Conservation (phyloP, 2,797 vertebrate species). For the Poecilia wingei region DNA sequence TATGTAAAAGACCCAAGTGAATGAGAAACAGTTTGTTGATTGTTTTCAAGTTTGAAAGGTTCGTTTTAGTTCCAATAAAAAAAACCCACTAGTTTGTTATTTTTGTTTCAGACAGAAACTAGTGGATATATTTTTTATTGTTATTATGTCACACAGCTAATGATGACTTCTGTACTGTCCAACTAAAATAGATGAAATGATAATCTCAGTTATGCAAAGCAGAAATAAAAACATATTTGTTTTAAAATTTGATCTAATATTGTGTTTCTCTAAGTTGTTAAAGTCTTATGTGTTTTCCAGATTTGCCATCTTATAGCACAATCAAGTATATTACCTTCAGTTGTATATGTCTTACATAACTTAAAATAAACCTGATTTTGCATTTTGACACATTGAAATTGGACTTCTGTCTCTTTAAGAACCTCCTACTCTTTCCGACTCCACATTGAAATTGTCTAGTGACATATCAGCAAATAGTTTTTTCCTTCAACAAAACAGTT, state of each 20-base stretch:
- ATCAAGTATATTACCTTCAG: no score
- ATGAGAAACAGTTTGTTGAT: background rate
- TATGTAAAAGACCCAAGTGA: background rate
- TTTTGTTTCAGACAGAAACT: background rate
- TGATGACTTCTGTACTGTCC: background rate
- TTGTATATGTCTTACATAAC: no score
- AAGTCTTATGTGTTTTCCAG: background rate
- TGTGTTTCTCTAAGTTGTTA: background rate
- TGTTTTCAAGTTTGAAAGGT: background rate
- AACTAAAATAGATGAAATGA: background rate
- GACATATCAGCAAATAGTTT: background rate
- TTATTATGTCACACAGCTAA: background rate
- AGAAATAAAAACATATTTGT: background rate
- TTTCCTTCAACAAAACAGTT: background rate
- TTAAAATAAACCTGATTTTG: no score
- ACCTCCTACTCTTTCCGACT: no score
- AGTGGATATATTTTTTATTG: background rate
- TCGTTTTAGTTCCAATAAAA: background rate
- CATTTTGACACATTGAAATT: no score
- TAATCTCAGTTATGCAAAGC: background rate
- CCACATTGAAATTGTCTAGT: background rate
- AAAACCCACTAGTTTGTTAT: background rate
- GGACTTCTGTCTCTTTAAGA: no score
- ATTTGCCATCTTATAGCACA: no score
- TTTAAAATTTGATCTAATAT: background rate